These are phyloP conservation scores for Megalops cyprinoides DNA, from an alignment of 2,797 vertebrate genomes.

Conservation along the genomic window DNA sequence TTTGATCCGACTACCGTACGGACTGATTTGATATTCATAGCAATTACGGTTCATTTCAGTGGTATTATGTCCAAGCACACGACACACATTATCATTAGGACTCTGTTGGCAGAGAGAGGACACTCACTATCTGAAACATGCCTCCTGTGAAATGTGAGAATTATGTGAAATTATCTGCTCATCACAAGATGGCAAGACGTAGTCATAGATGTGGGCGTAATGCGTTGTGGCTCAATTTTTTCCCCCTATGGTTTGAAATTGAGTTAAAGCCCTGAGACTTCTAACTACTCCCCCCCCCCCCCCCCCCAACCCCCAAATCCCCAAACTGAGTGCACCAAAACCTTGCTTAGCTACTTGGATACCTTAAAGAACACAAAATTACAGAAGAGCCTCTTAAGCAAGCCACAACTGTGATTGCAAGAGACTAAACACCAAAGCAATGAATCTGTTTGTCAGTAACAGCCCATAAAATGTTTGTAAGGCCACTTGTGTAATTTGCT, in stretches of 20 bases:
- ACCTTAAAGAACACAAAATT: slow-evolving; percentile 2
- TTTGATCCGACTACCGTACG: slow-evolving; percentile 71
- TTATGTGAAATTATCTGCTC: slow-evolving; percentile 56
- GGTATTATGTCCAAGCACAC: slow-evolving; percentile 70
- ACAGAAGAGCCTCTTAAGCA: slow-evolving; percentile 27
- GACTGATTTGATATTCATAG: slow-evolving; percentile 70
- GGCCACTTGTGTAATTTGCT: slow-evolving; percentile 59
- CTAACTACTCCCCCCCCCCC: background rate
- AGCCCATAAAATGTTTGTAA: slow-evolving; percentile 64
- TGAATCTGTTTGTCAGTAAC: slow-evolving; percentile 59
- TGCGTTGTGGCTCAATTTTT: slow-evolving; percentile 18
- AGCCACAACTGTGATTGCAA: slow-evolving; percentile 40
- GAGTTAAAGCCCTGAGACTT: background rate
- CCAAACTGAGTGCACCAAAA: background rate
- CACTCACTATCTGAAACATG: slow-evolving; percentile 66
- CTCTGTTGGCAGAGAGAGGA: slow-evolving; percentile 54
- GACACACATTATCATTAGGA: slow-evolving; percentile 68
- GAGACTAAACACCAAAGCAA: slow-evolving; percentile 46
- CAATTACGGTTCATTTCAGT: slow-evolving; percentile 73
- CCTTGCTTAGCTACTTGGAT: background rate
- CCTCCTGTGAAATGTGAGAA: slow-evolving; percentile 64
- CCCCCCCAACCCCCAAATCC: background rate
- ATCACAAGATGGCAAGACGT: slow-evolving; percentile 9
- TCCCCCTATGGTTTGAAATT: slow-evolving; percentile 10
- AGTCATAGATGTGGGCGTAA: background rate